Conservation (phyloP, 2,113 vertebrate genomes). For the Lipotes vexillifer region DNA sequence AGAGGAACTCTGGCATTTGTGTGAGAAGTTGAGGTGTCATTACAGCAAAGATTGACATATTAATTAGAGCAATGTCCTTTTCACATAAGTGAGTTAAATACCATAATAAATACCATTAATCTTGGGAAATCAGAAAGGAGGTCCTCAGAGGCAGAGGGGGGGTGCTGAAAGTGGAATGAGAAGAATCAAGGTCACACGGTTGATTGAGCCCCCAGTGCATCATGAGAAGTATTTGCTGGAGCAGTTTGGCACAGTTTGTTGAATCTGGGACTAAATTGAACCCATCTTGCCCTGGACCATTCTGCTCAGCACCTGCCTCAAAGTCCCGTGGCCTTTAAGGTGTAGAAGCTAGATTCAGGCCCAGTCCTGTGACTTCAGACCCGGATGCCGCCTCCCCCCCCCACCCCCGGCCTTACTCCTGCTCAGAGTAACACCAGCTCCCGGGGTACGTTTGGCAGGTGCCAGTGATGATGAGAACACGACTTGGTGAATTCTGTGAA, state of each 20-base stretch:
- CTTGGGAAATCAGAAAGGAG: neutral
- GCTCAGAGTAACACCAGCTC: neutral
- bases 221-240: neutral
- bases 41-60: neutral
- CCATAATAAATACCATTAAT: neutral
- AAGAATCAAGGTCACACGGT: neutral
- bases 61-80: slow-evolving; percentile 33
- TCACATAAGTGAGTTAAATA: neutral
- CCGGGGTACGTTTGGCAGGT: neutral
- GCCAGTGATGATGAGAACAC: too few relatives aligned
- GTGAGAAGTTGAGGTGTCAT: neutral
- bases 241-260: neutral
- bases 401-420: neutral
- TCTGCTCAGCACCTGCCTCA: neutral
- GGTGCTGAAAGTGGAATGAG: neutral
- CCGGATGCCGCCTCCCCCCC: neutral
- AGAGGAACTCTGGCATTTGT: neutral
- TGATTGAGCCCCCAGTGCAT: neutral
- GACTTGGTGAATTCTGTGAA: neutral
- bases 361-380: neutral
- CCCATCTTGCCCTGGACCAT: neutral
- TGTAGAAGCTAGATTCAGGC: neutral
- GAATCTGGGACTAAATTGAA: neutral
- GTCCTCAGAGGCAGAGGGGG: neutral
- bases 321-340: neutral